phyloP scores from a whole-genome alignment of 2,888 invertebrate species.

The Tachina fera region DNA sequence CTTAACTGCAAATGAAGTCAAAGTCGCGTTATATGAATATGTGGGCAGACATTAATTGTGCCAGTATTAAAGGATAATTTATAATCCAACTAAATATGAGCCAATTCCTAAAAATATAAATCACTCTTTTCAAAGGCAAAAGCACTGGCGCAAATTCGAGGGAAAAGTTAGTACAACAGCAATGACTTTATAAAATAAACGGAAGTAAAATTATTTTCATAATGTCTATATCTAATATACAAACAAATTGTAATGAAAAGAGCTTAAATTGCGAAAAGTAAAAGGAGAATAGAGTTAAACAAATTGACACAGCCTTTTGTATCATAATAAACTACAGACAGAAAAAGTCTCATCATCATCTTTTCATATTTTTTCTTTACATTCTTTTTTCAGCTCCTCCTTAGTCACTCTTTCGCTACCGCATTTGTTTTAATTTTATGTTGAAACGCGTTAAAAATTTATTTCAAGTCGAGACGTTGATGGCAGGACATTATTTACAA shows the following conservation, averaged over 20 bases:
- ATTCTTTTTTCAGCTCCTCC: neutral
- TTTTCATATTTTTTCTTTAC: slow-evolving; percentile 54
- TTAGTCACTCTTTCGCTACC: no score
- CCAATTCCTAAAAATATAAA: neutral
- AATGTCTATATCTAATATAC: slow-evolving; percentile 47
- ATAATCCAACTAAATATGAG: no score
- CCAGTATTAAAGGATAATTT: no score
- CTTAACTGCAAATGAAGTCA: no score
- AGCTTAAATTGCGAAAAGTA: neutral
- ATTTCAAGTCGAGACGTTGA: slow-evolving; percentile 41
- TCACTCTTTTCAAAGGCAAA: neutral
- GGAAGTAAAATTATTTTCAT: slow-evolving; percentile 62
- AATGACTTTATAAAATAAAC: slow-evolving; percentile 59
- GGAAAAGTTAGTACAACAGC: neutral
- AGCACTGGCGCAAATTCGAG: neutral
- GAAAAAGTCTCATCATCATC: slow-evolving; percentile 50
- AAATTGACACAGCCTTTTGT: slow-evolving; percentile 66
- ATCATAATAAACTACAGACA: slow-evolving; percentile 47
- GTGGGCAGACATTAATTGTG: no score
- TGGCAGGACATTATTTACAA: slow-evolving; percentile 37
- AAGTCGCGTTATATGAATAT: no score
- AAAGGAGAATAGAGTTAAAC: slow-evolving; percentile 31
- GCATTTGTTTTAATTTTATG: slow-evolving; percentile 43
- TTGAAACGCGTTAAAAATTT: slow-evolving; percentile 60
- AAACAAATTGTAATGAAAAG: neutral